A percentile compares a stretch with the other conserved stretches of the same genome.
These are phyloP conservation scores for Corythornis madagascariensis DNA, from an alignment of 2,113 vertebrate species.

Conservation along the genomic window DNA sequence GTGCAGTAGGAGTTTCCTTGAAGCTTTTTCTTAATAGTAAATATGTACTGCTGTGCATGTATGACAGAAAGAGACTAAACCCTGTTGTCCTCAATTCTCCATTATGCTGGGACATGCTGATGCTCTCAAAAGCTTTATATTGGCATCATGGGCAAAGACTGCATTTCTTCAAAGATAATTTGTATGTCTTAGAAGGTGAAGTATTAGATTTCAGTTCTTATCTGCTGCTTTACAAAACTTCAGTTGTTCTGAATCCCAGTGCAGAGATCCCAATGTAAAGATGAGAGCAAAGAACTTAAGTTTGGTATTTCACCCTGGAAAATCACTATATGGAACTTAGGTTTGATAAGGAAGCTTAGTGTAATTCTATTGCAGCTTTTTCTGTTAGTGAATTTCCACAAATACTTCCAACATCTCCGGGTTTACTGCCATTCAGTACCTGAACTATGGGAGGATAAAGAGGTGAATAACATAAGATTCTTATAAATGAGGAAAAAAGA, in stretches of 20 bases:
- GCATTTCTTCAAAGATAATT: not conserved
- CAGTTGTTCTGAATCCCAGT: not conserved
- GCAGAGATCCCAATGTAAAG: not conserved
- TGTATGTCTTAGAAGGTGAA: not conserved
- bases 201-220: not conserved
- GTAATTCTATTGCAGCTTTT: not conserved
- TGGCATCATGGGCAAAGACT: not conserved
- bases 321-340: not conserved
- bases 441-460: not conserved
- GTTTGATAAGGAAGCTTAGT: not conserved
- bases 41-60: not conserved
- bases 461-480: not conserved
- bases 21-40: not conserved
- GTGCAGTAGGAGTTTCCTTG: not conserved
- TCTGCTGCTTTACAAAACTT: not conserved
- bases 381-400: not conserved
- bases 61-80: not conserved
- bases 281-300: not conserved
- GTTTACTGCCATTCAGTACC: not conserved
- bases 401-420: not conserved
- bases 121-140: not conserved
- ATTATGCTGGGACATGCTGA: fast-evolving
- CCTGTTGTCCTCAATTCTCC: not conserved
- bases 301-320: not conserved
- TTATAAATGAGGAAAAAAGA: not conserved